Evolutionary conservation across 2,113 vertebrate genomes (phyloP), one percentile per base, ranked within the genome.

Genomic region (Astatoreochromis straeleni): DNA sequence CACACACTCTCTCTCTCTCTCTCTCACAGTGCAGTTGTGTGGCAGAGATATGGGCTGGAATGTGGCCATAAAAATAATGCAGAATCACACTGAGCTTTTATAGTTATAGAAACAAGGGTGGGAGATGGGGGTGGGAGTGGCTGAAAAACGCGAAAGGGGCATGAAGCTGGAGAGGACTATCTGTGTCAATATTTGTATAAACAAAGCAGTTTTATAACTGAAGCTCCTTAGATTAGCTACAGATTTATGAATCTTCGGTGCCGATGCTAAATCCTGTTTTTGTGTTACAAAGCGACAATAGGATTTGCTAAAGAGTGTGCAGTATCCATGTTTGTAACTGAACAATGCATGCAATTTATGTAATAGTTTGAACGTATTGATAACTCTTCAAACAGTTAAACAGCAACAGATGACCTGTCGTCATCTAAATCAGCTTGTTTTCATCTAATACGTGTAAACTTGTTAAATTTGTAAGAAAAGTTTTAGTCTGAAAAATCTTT

Each of bases 61-160:
- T 38, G 60, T 21, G 19, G 3, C 60, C 33, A 38, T 38, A 38
- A 38, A 21, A 65, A 38, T 21, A 38, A 65, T 65, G 60, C 60
- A 65, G 17, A 65, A 68, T 68, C 60, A 38, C 60, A 68, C 19
- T 68, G 60, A 38, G 60, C 19, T 68, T 65, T 38, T 21, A 38
- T 65, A 38, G 19, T 13, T 2, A 38, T 38, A 38, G 33, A 68
- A 68, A 5, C 33, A 2, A 38, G 33, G 19, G 7, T 38, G 31
- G 31, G 17, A 35, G 10, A 65, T 65, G 33, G 31, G 4, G 31
- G 60, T 65, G 60, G 60, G 60, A 38, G 19, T 1, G 60, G 60
- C 60, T n/a, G 3, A 65, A 65, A 21, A 24, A 13, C 6, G 0
- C 1, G 0, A 54, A n/a, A 65, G 12, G 60, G 1, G 60, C 60